These are phyloP conservation scores for Terrapene triunguis DNA, from an alignment of 2,113 vertebrate species.

Conservation along the genomic window DNA sequence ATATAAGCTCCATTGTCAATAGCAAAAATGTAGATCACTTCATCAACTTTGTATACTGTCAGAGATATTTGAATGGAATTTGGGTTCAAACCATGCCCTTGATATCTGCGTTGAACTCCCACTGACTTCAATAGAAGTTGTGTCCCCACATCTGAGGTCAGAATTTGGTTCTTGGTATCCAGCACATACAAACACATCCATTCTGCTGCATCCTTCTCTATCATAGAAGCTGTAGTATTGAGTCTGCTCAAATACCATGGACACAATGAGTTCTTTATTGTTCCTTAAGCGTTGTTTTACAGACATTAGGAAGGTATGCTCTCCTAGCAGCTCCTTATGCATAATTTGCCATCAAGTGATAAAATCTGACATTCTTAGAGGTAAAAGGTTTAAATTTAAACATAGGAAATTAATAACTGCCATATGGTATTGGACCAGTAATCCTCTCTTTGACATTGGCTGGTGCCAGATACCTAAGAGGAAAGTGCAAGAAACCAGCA, in stretches of 20 bases:
- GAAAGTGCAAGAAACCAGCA: neutral
- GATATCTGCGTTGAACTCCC: neutral
- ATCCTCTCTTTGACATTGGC: neutral
- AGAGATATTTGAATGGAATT: slow-evolving; percentile 56
- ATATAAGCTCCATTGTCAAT: slow-evolving; percentile 29
- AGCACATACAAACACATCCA: neutral
- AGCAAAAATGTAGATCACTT: neutral
- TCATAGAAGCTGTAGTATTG: neutral
- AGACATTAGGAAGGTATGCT: neutral
- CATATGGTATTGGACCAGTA: neutral
- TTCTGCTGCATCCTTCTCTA: neutral
- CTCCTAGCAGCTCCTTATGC: neutral
- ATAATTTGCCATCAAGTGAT: neutral
- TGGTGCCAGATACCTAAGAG: neutral
- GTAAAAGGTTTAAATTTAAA: slow-evolving; percentile 17
- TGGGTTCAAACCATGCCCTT: slow-evolving; percentile 28
- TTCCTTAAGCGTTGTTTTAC: neutral
- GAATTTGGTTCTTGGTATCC: neutral
- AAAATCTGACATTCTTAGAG: neutral
- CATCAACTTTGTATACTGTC: neutral
- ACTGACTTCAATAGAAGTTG: neutral
- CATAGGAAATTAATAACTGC: neutral
- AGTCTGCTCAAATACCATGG: neutral
- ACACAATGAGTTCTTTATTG: neutral
- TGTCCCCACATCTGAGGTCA: neutral